Percentiles rank a stretch among this genome's conserved stretches.
phyloP scores from a whole-genome alignment of 2,888 invertebrate species.

The Branchinecta sandiegonensis region DNA sequence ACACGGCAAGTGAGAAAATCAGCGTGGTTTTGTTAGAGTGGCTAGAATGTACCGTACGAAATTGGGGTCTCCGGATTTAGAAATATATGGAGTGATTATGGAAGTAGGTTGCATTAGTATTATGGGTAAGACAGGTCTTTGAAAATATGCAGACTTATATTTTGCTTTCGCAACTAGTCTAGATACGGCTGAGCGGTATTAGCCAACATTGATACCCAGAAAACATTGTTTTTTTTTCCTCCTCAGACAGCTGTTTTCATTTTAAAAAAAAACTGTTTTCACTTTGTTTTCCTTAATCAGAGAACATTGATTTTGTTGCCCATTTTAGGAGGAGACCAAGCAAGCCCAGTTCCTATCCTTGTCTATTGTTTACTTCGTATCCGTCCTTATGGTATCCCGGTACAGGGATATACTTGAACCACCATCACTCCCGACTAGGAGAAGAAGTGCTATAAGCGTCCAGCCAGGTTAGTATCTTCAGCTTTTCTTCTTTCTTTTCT shows the following conservation, averaged over 20 bases:
- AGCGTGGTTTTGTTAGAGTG: no score
- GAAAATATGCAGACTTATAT: no score
- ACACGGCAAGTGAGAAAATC: no score
- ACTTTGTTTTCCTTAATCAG: conserved; percentile 12
- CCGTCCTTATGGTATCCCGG: conserved; percentile 98
- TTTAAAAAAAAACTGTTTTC: neutral
- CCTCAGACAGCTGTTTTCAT: no score
- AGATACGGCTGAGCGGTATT: conserved; percentile 7
- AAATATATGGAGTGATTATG: no score
- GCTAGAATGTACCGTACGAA: no score
- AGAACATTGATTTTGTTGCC: conserved; percentile 26
- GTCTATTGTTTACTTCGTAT: conserved; percentile 98
- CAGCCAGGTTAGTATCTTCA: neutral
- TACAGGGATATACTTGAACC: conserved; percentile 98
- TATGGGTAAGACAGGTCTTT: no score
- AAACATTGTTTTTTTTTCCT: neutral
- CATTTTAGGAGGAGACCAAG: conserved; percentile 90
- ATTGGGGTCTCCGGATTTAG: no score
- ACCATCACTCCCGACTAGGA: conserved; percentile 48
- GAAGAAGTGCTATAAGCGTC: conserved; percentile 10
- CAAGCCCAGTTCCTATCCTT: conserved; percentile 98
- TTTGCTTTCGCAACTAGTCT: no score
- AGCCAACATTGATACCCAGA: conserved; percentile 17
- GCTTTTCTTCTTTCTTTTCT: no score
- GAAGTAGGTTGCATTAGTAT: no score